Percentiles rank a stretch among this genome's conserved stretches.
Conservation (phyloP, 2,113 vertebrate genomes). For the Copsychus sechellarum region DNA sequence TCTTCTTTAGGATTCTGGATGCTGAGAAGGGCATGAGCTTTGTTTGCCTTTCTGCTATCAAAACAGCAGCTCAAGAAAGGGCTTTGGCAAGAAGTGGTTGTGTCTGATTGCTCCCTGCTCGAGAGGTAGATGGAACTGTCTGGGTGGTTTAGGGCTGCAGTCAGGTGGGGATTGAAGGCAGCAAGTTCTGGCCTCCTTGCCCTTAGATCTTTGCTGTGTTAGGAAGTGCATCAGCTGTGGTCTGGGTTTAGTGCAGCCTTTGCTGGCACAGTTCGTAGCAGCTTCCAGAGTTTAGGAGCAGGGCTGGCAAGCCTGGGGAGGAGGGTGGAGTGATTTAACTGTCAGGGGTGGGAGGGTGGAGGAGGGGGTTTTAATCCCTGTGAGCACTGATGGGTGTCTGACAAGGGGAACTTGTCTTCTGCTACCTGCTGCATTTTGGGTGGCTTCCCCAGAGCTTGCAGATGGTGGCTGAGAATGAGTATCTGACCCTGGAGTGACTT, state of each 20-base stretch:
- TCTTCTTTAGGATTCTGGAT: neutral
- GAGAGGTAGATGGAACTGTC: neutral
- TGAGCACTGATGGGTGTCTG: rapidly evolving
- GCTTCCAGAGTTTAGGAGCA: neutral
- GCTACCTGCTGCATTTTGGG: neutral
- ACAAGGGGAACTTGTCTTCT: neutral
- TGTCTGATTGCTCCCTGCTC: neutral
- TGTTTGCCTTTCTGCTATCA: neutral
- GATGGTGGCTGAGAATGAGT: rapidly evolving
- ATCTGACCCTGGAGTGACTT: neutral
- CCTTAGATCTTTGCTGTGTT: neutral
- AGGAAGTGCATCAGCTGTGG: neutral
- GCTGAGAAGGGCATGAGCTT: neutral
- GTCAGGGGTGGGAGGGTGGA: neutral
- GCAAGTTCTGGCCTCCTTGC: neutral
- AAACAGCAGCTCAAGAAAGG: neutral
- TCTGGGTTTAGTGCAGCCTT: neutral
- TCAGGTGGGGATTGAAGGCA: neutral
- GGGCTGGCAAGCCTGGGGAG: neutral
- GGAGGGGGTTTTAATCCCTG: neutral
- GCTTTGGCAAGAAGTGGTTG: neutral
- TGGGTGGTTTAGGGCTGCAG: neutral
- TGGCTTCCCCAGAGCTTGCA: neutral
- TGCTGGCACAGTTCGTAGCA: neutral
- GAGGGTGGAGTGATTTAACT: neutral